These are phyloP conservation scores for Chelidonichthys spinosus DNA, from an alignment of 2,797 vertebrate genomes.

Conservation along the genomic window DNA sequence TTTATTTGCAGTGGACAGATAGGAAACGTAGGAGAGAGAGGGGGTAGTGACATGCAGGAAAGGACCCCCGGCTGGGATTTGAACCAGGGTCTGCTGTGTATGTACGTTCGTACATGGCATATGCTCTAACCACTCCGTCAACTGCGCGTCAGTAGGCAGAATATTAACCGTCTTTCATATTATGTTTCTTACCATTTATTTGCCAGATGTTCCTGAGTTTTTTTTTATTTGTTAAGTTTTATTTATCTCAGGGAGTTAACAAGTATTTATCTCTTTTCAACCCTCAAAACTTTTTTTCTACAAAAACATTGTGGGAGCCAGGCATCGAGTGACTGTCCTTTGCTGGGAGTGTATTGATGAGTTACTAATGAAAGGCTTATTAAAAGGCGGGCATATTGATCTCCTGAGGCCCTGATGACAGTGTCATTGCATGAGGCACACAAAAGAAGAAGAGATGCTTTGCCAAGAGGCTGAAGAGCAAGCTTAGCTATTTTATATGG, in stretches of 20 bases:
- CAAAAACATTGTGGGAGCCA: conserved; percentile 38
- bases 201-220: conserved; percentile 3
- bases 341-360: conserved; percentile 78
- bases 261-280: conserved; percentile 26
- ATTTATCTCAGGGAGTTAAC: too few relatives aligned
- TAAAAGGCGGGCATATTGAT: conserved; percentile 74
- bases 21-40: too few relatives aligned
- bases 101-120: too few relatives aligned
- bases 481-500: conserved; percentile 5
- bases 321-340: conserved; percentile 52
- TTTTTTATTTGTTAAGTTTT: too few relatives aligned
- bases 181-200: conserved; percentile 15
- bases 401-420: conserved; percentile 54
- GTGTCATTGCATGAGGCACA: conserved; percentile 56
- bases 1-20: too few relatives aligned
- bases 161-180: conserved; percentile 5
- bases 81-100: too few relatives aligned
- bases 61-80: too few relatives aligned
- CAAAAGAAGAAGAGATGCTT: conserved; percentile 43
- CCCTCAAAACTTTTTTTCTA: conserved; percentile 27
- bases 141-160: conserved; percentile 16
- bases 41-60: too few relatives aligned
- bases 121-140: background rate
- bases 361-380: conserved; percentile 84
- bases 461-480: conserved; percentile 39